phyloP scores from a whole-genome alignment of 2,113 vertebrate species.

The Pristiophorus japonicus region DNA sequence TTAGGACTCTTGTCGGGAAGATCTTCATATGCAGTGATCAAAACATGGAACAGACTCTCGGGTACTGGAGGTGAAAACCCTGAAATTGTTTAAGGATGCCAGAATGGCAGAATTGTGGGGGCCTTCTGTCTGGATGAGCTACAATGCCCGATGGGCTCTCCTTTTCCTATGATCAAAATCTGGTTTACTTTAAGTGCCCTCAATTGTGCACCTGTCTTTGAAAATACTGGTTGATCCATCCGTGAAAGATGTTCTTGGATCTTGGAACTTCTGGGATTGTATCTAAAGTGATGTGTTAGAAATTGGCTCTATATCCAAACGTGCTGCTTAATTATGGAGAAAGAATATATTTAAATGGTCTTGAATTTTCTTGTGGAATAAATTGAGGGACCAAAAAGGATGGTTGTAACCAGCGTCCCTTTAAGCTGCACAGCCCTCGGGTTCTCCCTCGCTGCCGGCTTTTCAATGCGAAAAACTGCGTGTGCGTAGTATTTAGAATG shows the following conservation, averaged over 20 bases:
- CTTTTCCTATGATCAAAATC: neutral
- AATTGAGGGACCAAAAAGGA: neutral
- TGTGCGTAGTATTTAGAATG: no score
- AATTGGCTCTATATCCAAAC: neutral
- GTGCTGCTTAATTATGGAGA: neutral
- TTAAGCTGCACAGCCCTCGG: no score
- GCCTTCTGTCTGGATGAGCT: neutral
- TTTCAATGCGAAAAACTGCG: no score
- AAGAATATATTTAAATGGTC: neutral
- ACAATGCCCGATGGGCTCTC: neutral
- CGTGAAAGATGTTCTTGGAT: neutral
- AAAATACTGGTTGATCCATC: neutral
- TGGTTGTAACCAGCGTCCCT: no score
- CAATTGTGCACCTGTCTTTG: neutral
- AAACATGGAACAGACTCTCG: neutral
- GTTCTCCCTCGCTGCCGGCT: no score
- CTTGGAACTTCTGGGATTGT: neutral
- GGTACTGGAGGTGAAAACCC: neutral
- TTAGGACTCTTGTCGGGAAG: neutral
- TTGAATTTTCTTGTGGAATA: neutral
- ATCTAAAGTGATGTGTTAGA: neutral
- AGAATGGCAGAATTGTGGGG: neutral
- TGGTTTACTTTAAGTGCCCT: neutral
- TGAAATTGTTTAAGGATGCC: neutral
- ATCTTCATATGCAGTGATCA: neutral